These are phyloP conservation scores for Drosophila mimetica DNA, from an alignment of 2,888 invertebrate genomes.

Conservation along the genomic window DNA sequence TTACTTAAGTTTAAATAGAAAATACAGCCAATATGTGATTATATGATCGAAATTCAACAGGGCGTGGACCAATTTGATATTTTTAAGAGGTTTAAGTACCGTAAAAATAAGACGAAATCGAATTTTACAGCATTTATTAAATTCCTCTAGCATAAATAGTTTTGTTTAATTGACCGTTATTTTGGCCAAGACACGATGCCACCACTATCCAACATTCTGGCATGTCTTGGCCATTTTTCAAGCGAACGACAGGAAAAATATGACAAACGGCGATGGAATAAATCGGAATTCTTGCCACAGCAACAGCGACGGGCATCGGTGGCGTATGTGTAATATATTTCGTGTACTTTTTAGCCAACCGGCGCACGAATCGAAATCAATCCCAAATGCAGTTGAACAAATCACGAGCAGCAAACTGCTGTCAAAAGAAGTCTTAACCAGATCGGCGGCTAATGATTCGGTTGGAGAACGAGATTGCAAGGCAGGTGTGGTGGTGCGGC, in stretches of 20 bases:
- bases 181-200: constrained; percentile 1
- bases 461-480: constrained; percentile 2
- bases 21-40: too few species aligned
- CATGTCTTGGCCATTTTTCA: constrained; percentile 6
- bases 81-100: too few species aligned
- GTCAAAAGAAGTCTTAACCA: constrained; percentile 32
- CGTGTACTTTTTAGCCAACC: constrained; percentile 36
- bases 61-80: too few species aligned
- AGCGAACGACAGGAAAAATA: constrained; percentile 20
- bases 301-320: constrained; percentile 13
- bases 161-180: constrained; percentile 3
- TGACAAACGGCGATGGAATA: constrained; percentile 26
- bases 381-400: constrained; percentile 53
- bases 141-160: background rate
- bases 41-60: too few species aligned
- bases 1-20: too few species aligned
- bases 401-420: constrained; percentile 47
- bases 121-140: too few species aligned
- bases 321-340: constrained; percentile 58
- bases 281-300: constrained; percentile 32
- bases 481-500: constrained; percentile 44
- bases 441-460: constrained; percentile 44
- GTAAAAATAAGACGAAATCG: too few species aligned
- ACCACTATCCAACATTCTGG: constrained; percentile 13
- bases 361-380: constrained; percentile 53